Base-by-base conservation (phyloP, 1,140 invertebrate species). In the Neodiprion fabricii region DNA sequence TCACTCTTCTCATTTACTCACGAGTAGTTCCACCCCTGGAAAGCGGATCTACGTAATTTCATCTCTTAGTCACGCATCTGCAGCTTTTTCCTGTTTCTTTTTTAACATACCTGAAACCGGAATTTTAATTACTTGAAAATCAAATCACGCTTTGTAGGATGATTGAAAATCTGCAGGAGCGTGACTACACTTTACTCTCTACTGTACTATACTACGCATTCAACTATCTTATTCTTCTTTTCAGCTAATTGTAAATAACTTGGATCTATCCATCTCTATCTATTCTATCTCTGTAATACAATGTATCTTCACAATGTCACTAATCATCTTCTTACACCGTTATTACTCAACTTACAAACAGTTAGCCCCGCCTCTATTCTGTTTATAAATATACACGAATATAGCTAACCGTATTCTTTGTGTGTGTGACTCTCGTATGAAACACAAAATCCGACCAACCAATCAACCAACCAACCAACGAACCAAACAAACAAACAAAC, bases 341-440 rank as follows among this genome's bases (percentile, higher is more conserved):
- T 21, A 21, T 21, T 21, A 21, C 17, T 21, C 17, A 21, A 21
- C 17, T 21, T 21, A 21, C 17, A 21, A 21, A 0, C 17, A 53
- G 50, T 14, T 53, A 53, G 50, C 50, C 10, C 10, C 50, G 50
- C n/a, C 50, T 53, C 10, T 14, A 21, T 21, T 21, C 17, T 21
- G 17, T 21, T 21, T 21, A 21, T 21, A 21, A 21, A 21, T 21
- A 21, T 21, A 21, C 17, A 21, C 17, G 17, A 21, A 21, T 21
- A 21, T 21, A 21, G 17, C 17, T 21, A 21, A 21, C 17, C 17
- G 17, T 21, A 21, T 21, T 61, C 17, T 69, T 68, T 47, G 21
- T 40, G 23, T 48, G n/a, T n/a, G 66, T 72, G 21, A n/a, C 9
- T 17, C 70, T 78, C 71, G 71, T 71, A 74, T 74, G 14, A 48